These are phyloP conservation scores for Cyanoliseus patagonus DNA, from an alignment of 2,113 vertebrate genomes.

Conservation along the genomic window DNA sequence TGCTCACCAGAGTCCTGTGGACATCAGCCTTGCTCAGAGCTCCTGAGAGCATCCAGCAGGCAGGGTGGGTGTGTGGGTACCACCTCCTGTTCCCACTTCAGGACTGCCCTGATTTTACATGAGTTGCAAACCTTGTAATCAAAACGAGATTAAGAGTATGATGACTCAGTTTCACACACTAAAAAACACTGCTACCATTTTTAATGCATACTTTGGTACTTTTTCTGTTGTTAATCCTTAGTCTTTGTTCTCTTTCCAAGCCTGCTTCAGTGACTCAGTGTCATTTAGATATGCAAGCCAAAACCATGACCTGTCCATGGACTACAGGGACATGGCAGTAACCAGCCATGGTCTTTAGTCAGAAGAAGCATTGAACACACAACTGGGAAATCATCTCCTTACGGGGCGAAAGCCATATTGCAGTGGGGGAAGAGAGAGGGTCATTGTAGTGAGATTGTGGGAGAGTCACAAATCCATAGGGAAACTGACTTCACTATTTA, in stretches of 20 bases:
- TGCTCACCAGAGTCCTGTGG: background rate
- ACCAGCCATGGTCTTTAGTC: background rate
- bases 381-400: background rate
- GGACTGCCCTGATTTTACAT: fast-evolving
- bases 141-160: background rate
- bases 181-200: background rate
- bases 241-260: background rate
- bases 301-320: background rate
- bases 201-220: background rate
- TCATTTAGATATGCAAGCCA: background rate
- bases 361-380: background rate
- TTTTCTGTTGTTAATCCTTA: background rate
- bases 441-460: background rate
- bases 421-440: background rate
- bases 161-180: fast-evolving
- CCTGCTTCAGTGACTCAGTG: background rate
- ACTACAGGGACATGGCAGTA: background rate
- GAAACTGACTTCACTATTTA: background rate
- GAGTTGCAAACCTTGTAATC: background rate
- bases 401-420: background rate
- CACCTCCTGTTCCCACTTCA: background rate
- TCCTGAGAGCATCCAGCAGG: background rate
- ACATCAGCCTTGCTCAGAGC: background rate
- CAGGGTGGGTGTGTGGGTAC: background rate
- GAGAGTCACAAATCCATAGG: background rate